phyloP scores from a whole-genome alignment of 2,113 vertebrate species.

The Mola mola region DNA sequence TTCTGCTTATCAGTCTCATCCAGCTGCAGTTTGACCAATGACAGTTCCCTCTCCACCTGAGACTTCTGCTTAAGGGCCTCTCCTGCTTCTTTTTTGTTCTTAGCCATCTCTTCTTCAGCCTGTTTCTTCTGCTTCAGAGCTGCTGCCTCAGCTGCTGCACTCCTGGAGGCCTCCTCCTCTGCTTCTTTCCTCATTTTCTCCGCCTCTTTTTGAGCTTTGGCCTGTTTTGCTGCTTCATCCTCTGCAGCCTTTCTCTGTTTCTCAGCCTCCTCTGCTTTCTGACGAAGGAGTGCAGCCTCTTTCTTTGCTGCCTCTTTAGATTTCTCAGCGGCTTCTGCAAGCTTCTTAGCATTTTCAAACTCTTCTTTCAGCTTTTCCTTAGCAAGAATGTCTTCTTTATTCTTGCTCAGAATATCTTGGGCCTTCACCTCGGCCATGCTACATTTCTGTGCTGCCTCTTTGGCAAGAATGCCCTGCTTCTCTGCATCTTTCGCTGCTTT shows the following conservation, averaged over 20 bases:
- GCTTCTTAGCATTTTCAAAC: slow-evolving; percentile 84
- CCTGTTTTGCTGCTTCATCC: slow-evolving; percentile 86
- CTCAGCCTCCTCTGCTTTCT: slow-evolving; percentile 91
- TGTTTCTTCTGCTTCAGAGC: slow-evolving; percentile 89
- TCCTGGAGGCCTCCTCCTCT: slow-evolving; percentile 85
- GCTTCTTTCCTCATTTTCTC: slow-evolving; percentile 91
- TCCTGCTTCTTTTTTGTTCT: slow-evolving; percentile 91
- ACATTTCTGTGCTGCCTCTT: slow-evolving; percentile 90
- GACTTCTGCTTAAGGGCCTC: slow-evolving; percentile 92
- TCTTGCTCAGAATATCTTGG: slow-evolving; percentile 86
- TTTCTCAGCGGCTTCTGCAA: slow-evolving; percentile 86
- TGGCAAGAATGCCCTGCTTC: slow-evolving; percentile 88
- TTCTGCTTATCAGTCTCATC: slow-evolving; percentile 95
- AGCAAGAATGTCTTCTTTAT: slow-evolving; percentile 88
- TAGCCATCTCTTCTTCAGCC: slow-evolving; percentile 91
- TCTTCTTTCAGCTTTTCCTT: slow-evolving; percentile 87
- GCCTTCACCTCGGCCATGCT: slow-evolving; percentile 88
- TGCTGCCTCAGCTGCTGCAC: slow-evolving; percentile 87
- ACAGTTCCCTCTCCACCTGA: slow-evolving; percentile 92
- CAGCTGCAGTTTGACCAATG: slow-evolving; percentile 86
- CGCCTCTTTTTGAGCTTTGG: slow-evolving; percentile 84
- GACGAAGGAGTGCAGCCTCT: slow-evolving; percentile 85
- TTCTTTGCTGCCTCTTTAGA: slow-evolving; percentile 87
- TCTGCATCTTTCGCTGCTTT: slow-evolving; percentile 88
- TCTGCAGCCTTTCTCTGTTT: slow-evolving; percentile 88